A percentile compares a stretch with the other conserved stretches of the same genome.
Conservation (phyloP, 2,113 vertebrate genomes). For the Phoenicopterus ruber region DNA sequence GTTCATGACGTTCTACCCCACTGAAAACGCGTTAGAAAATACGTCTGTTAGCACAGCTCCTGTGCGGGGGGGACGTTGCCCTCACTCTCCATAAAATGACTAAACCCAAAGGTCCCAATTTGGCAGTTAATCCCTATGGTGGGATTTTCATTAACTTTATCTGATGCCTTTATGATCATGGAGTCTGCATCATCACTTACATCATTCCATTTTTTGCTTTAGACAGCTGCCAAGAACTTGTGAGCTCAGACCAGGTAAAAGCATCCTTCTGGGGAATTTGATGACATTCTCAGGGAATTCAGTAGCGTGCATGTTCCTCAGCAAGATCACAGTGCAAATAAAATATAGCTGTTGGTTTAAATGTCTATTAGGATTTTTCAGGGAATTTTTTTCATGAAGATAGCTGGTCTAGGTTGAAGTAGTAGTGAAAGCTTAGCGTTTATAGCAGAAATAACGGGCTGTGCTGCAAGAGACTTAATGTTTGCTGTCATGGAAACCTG, state of each 20-base stretch:
- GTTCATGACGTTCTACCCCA: background rate
- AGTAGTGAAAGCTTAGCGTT: background rate
- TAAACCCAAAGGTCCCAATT: background rate
- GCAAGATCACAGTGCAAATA: background rate
- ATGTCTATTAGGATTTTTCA: background rate
- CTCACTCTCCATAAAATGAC: background rate
- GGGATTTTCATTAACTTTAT: background rate
- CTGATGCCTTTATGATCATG: background rate
- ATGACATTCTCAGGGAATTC: background rate
- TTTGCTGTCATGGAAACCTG: conserved; percentile 71
- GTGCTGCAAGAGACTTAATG: conserved; percentile 25
- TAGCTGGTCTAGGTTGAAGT: background rate
- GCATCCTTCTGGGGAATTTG: background rate
- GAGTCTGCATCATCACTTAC: background rate
- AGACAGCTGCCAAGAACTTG: background rate
- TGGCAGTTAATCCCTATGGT: background rate
- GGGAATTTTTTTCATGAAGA: background rate
- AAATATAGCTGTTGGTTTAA: background rate
- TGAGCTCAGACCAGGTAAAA: conserved; percentile 3
- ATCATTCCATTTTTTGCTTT: background rate
- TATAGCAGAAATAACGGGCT: background rate
- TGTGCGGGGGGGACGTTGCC: background rate
- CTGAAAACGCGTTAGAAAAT: background rate
- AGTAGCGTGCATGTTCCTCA: fast-evolving
- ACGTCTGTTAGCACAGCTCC: background rate